phyloP scores from a whole-genome alignment of 2,888 invertebrate species.

The Nycteola revayana region DNA sequence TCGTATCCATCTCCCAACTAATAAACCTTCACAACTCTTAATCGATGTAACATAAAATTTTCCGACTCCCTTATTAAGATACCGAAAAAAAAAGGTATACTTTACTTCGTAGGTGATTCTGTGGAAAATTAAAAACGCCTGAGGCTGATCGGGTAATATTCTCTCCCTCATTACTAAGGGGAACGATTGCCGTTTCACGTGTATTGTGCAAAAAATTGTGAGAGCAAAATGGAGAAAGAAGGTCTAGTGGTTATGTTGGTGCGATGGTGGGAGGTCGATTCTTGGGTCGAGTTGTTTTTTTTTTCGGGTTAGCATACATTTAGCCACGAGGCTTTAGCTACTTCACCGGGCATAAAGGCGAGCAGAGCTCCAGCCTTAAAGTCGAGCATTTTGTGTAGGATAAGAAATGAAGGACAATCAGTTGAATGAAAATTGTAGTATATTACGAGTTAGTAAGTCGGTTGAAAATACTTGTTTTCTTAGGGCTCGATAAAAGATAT shows the following conservation, averaged over 20 bases:
- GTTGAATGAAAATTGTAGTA: too few species aligned
- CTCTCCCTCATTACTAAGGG: slow-evolving; percentile 57
- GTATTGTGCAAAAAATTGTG: slow-evolving; percentile 41
- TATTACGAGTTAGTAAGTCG: too few species aligned
- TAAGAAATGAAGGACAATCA: too few species aligned
- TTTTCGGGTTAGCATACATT: too few species aligned
- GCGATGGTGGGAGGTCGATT: not conserved
- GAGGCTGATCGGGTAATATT: slow-evolving; percentile 73
- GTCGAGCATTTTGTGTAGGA: too few species aligned
- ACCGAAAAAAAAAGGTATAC: slow-evolving; percentile 43
- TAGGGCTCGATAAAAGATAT: too few species aligned
- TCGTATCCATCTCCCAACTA: not conserved
- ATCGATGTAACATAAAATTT: slow-evolving; percentile 28
- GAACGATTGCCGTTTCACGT: slow-evolving; percentile 66
- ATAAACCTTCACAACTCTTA: slow-evolving; percentile 26
- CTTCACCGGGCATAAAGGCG: too few species aligned
- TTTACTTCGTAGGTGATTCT: slow-evolving; percentile 59
- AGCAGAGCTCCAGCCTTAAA: too few species aligned
- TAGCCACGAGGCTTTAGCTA: too few species aligned
- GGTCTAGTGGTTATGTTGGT: not conserved
- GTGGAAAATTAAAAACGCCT: slow-evolving; percentile 80
- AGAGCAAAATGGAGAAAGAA: slow-evolving; percentile 1
- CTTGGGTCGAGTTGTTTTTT: too few species aligned
- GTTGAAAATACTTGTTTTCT: too few species aligned
- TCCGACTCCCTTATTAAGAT: slow-evolving; percentile 34